phyloP scores from a whole-genome alignment of 2,888 invertebrate genomes.

The Magallana nippona region DNA sequence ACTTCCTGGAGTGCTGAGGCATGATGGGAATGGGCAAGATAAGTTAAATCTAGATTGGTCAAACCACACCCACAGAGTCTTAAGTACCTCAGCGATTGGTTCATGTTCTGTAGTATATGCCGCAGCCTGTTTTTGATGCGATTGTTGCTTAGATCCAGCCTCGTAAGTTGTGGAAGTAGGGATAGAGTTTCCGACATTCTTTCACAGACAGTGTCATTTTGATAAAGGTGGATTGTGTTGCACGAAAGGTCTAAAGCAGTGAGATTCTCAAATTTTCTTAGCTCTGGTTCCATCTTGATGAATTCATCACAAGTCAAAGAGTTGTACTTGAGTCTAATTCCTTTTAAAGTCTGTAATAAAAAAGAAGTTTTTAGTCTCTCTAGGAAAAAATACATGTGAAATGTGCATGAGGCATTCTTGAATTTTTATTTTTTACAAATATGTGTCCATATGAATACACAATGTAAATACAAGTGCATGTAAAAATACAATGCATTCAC shows the following conservation, averaged over 20 bases:
- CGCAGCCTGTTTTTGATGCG: slow-evolving; percentile 69
- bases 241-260: slow-evolving; percentile 76
- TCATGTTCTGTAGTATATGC: slow-evolving; percentile 61
- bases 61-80: slow-evolving; percentile 73
- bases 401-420: not conserved
- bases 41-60: slow-evolving; percentile 67
- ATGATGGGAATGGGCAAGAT: slow-evolving; percentile 71
- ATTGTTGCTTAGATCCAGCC: slow-evolving; percentile 77
- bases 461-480: too few relatives aligned
- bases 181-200: slow-evolving; percentile 61
- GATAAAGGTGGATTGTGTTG: slow-evolving; percentile 70
- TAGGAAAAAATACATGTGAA: not conserved
- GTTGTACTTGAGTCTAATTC: slow-evolving; percentile 75
- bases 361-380: not conserved
- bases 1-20: slow-evolving; percentile 65
- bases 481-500: too few relatives aligned
- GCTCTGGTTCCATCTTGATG: slow-evolving; percentile 64
- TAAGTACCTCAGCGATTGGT: slow-evolving; percentile 68
- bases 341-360: slow-evolving; percentile 69
- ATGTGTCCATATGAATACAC: too few relatives aligned
- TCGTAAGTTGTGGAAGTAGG: slow-evolving; percentile 61
- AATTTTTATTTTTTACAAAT: too few relatives aligned
- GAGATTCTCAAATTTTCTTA: slow-evolving; percentile 67
- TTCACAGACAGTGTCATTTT: slow-evolving; percentile 62
- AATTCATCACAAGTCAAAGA: slow-evolving; percentile 71